Evolutionary conservation across 2,888 invertebrate species (phyloP), one percentile per base, ranked within the genome.

Genomic region (Rhagonycha fulva): DNA sequence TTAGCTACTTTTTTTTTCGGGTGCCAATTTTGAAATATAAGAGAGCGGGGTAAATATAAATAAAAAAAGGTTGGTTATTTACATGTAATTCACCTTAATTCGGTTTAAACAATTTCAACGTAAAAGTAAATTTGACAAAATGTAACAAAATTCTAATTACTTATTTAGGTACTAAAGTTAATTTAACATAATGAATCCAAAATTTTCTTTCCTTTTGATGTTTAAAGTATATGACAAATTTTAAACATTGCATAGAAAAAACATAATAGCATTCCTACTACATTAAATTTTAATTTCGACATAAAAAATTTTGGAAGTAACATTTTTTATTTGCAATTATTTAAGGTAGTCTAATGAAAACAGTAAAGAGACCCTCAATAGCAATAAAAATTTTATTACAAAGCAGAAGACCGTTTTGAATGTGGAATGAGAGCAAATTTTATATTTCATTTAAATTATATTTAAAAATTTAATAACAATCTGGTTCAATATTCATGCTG

Each of bases 401-500:
- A 12, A n/a, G 3, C 47, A n/a, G 47, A 47, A 47, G 47, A 47
- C 12, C n/a, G n/a, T 47, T 47, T 47, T 47, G n/a, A 47, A 47
- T 47, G 1, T n/a, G n/a, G 47, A 0, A 47, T 4, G n/a, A 9
- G n/a, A n/a, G n/a, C n/a, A 9, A 47, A 5, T 47, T 47, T 47
- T n/a, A n/a, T 47, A 47, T 47, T 47, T 47, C n/a, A 47, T 47
- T 47, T 47, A n/a, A 47, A 47, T 47, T 47, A 47, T 47, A 7
- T n/a, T 47, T 5, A 47, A 47, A 47, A 63, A 63, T 63, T 23
- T 14, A 68, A 68, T 26, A 30, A 26, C 23, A 69, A 32, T 62
- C 23, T 62, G 62, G 12, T 70, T 78, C 76, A 80, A 78, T 79
- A 78, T 79, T 79, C 80, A 79, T 78, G 71, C 69, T 77, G 72